A percentile compares a stretch with the other conserved stretches of the same genome.
These are phyloP conservation scores for Enteromius paludinosus DNA, from an alignment of 2,797 vertebrate genomes.

Conservation along the genomic window DNA sequence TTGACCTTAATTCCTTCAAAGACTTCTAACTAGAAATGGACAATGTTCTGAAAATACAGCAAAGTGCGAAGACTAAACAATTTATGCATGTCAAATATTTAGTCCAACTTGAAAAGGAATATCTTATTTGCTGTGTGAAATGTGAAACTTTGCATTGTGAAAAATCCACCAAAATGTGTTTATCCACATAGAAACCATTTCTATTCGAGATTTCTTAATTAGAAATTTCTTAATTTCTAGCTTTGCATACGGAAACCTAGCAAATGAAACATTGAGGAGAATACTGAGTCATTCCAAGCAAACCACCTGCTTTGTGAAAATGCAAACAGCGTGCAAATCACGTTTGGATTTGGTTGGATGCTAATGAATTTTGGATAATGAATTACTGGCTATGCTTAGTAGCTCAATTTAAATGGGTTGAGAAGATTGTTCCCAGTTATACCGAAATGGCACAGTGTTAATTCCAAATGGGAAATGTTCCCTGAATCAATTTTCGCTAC, in stretches of 20 bases:
- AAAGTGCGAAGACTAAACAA: background rate
- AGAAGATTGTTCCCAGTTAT: slow-evolving; percentile 31
- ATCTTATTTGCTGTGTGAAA: background rate
- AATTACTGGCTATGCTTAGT: slow-evolving; percentile 38
- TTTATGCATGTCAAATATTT: background rate
- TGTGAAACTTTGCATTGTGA: background rate
- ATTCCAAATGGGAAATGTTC: slow-evolving; percentile 62
- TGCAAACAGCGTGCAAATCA: slow-evolving; percentile 24
- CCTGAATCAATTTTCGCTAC: slow-evolving; percentile 57
- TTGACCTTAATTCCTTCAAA: slow-evolving; percentile 56
- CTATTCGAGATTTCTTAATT: background rate
- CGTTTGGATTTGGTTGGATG: slow-evolving; percentile 35
- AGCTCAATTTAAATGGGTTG: slow-evolving; percentile 36
- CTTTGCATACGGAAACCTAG: background rate
- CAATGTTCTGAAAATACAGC: background rate
- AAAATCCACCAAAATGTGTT: background rate
- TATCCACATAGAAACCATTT: background rate
- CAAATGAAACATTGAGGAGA: background rate
- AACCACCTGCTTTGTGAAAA: slow-evolving; percentile 45
- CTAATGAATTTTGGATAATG: slow-evolving; percentile 45
- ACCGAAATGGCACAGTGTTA: slow-evolving; percentile 66
- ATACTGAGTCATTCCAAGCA: slow-evolving; percentile 37
- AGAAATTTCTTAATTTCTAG: background rate
- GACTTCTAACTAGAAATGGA: slow-evolving; percentile 8
- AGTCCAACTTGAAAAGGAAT: background rate